Evolutionary conservation across 64 coral and sea anemone species (phyloP), one percentile per base, ranked within the genome.

Genomic region (Astreopora myriophthalma): DNA sequence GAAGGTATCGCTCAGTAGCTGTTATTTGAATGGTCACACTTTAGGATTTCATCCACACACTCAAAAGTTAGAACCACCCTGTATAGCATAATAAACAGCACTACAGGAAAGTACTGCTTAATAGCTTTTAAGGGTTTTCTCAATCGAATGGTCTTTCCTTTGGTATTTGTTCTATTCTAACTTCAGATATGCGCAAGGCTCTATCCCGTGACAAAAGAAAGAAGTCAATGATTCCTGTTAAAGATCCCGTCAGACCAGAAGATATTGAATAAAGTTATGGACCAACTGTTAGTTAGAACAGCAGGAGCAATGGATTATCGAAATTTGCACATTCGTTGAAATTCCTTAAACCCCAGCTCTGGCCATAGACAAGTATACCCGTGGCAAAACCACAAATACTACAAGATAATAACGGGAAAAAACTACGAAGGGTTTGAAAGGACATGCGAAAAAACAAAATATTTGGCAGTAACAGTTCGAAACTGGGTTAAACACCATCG

Each of bases 121-220:
- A 8, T 33, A 70, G 67, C 67, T 33, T 70, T 70, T n/a, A n/a
- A n/a, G n/a, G n/a, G n/a, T n/a, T n/a, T n/a, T n/a, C n/a, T n/a
- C 27, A 70, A 33, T 70, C 33, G 67, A 70, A 70, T 13, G 67
- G 67, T 32, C 27, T 6, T 20, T 61, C 2, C 8, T 25, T 10
- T 63, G 13, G n/a, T 19, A 1, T 69, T 67, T 29, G 46, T 78
- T 80, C n/a, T 51, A 57, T 80, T 66, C 36, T 30, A 10, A 12
- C 76, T 79, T 38, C 31, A 99, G 97, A 99, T 52, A 99, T 99
- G 97, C 90, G 97, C n/a, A 99, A 99, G 63, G 97, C 97, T 28
- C 72, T 99, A 14, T 93, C 97, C 8, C 90, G 94, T 35, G 97
- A 99, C 87, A 93, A 90, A 71, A 90, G 96, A 9, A 90, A 95